Evolutionary conservation across 2,888 invertebrate species (phyloP).

Genomic region (Cephus runcator): DNA sequence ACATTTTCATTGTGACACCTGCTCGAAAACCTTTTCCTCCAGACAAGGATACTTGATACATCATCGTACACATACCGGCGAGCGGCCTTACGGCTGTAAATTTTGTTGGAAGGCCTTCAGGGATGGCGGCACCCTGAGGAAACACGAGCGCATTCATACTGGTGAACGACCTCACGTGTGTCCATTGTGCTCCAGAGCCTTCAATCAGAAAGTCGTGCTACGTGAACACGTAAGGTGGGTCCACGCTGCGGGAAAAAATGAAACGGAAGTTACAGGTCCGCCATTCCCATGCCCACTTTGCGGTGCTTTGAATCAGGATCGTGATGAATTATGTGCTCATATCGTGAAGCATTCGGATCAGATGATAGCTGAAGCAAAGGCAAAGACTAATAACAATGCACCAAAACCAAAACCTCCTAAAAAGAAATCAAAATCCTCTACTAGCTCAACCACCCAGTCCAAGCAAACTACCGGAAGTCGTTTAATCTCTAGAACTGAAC

Average conservation of each 20-base stretch:
- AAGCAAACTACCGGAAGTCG: constrained; percentile 23
- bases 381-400: constrained; percentile 48
- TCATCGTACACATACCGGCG: constrained; percentile 68
- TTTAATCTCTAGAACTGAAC: constrained; percentile 33
- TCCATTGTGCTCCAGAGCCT: constrained; percentile 68
- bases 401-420: constrained; percentile 40
- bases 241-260: constrained; percentile 66
- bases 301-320: constrained; percentile 61
- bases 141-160: constrained; percentile 68
- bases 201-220: constrained; percentile 69
- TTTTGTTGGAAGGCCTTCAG: constrained; percentile 69
- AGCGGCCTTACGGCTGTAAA: constrained; percentile 68
- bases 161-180: constrained; percentile 69
- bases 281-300: constrained; percentile 67
- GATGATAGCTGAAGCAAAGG: constrained; percentile 66
- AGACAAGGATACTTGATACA: constrained; percentile 68
- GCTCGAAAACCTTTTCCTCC: constrained; percentile 68
- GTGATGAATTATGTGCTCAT: constrained; percentile 68
- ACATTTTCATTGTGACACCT: constrained; percentile 66
- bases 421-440: constrained; percentile 30
- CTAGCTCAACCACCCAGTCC: constrained; percentile 14
- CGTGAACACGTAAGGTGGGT: constrained; percentile 69
- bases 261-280: constrained; percentile 57
- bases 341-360: constrained; percentile 69
- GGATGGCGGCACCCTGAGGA: constrained; percentile 68